Evolutionary conservation across 2,888 invertebrate species (phyloP).

Genomic region (Tinea pellionella): DNA sequence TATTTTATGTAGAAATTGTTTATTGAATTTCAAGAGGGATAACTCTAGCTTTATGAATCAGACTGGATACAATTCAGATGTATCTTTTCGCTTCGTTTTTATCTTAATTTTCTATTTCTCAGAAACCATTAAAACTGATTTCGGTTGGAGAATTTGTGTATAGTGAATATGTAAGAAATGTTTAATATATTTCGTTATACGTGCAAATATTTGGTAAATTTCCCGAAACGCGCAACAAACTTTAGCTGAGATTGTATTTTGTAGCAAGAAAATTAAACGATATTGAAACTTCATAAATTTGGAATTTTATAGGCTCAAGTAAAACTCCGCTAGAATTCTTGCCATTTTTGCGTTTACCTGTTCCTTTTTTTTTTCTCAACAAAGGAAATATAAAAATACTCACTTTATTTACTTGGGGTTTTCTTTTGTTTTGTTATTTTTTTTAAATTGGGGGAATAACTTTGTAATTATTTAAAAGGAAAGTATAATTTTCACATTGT

Average conservation of each 20-base stretch:
- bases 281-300: neutral
- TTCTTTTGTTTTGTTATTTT: neutral
- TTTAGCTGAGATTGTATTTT: neutral
- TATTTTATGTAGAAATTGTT: neutral
- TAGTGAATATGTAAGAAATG: too few species aligned
- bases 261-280: neutral
- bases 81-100: neutral
- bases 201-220: neutral
- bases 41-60: neutral
- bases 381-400: neutral
- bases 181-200: neutral
- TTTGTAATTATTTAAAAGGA: neutral
- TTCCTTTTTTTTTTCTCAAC: neutral
- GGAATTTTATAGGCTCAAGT: neutral
- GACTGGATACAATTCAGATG: neutral
- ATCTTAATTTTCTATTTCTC: neutral
- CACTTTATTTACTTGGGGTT: neutral
- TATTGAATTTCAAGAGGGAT: neutral
- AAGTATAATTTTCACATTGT: too few species aligned
- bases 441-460: neutral
- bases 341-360: neutral
- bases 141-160: neutral
- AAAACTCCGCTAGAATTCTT: neutral
- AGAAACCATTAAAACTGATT: neutral
- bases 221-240: neutral